Evolutionary conservation across 2,113 vertebrate genomes (phyloP), one percentile per base, ranked within the genome.

Genomic region (Himantopus leucocephalus): DNA sequence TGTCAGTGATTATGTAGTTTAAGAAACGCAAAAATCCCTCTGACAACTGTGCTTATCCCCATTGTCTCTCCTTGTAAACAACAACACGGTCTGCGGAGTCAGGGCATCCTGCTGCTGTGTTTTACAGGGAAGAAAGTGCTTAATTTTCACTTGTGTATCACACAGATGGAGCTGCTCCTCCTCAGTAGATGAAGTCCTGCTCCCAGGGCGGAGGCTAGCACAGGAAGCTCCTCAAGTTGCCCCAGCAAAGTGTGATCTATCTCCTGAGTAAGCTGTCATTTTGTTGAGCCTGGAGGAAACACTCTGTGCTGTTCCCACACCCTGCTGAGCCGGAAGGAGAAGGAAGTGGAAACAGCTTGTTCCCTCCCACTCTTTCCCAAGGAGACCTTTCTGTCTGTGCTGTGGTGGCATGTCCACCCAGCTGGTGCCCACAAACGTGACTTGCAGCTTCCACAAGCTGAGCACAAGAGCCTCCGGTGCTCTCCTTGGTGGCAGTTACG

Each of bases 331-430:
- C 5, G 6, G 64, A 34, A 92, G 43, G 76, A 75, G 70, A 68
- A 7, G 4, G 71, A 94, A 66, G 35, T 56, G 39, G 77, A 64
- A 92, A 32, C 77, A 92, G 86, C 76, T 95, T 92, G 64, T 91
- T 93, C 30, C 56, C 58, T 96, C 88, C 76, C 43, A 45, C 76
- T 72, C 68, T 53, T 93, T 62, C 73, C 80, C 37, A 24, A 77
- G 62, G 60, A 86, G 34, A 72, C 55, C 30, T 81, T 73, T 84
- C 43, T 95, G 47, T 47, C 67, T 88, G 66, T 34, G 70, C 82
- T 77, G 56, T 80, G 66, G 37, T 92, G 53, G 60, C 0, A 0
- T 48, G 32, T 72, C 58, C 62, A 12, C 56, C 29, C 79, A 23
- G 76, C 64, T 77, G 85, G 47, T 8, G 8, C 60, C 79, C 66